A percentile compares a stretch with the other conserved stretches of the same genome.
Conservation (phyloP, 2,888 invertebrate species). For the Cantharis rustica region DNA sequence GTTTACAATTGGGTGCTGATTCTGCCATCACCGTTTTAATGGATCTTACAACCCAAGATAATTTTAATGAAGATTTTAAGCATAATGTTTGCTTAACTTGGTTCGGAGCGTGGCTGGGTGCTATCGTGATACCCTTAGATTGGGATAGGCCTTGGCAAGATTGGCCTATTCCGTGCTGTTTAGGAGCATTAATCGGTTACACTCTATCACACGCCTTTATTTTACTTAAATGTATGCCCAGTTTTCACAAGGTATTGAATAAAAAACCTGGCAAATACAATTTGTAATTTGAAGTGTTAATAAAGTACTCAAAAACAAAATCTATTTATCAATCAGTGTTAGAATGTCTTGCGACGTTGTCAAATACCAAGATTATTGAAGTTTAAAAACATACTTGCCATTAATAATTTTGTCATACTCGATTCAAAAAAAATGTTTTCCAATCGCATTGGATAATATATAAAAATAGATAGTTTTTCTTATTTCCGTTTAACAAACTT, state of each 20-base stretch:
- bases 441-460: no score
- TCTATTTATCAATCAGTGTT: no score
- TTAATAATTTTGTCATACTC: no score
- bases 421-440: no score
- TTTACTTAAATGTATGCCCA: background rate
- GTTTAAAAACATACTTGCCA: no score
- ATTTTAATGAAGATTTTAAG: conserved; percentile 63
- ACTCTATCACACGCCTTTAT: conserved; percentile 43
- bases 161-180: conserved; percentile 75
- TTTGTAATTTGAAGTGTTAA: conserved; percentile 12
- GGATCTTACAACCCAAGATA: conserved; percentile 59
- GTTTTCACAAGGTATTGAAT: conserved; percentile 4
- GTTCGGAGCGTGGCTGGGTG: conserved; percentile 83
- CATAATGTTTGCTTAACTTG: conserved; percentile 64
- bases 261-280: conserved; percentile 31
- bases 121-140: conserved; percentile 84
- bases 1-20: conserved; percentile 66
- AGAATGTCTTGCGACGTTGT: no score
- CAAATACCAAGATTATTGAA: no score
- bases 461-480: no score
- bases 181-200: conserved; percentile 70
- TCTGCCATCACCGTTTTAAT: conserved; percentile 61
- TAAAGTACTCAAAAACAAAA: background rate
- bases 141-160: conserved; percentile 91
- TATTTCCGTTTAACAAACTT: no score